These are phyloP conservation scores for Carcharodon carcharias DNA, from an alignment of 2,797 vertebrate genomes.

Conservation along the genomic window DNA sequence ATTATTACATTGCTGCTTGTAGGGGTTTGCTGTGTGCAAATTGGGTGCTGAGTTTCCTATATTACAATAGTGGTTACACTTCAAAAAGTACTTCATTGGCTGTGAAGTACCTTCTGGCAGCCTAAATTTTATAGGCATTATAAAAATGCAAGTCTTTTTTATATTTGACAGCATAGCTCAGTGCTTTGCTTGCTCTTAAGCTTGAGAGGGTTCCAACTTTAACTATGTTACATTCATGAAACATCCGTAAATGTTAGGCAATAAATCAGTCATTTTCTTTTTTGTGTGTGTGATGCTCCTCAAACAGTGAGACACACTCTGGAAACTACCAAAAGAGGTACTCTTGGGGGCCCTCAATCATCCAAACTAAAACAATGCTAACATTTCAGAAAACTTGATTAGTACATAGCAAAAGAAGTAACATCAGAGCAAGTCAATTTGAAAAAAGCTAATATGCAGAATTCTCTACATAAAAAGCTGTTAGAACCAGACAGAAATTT, in stretches of 20 bases:
- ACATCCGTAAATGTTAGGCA: neutral
- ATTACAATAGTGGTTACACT: no score
- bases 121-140: no score
- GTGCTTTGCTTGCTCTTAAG: neutral
- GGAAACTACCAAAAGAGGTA: neutral
- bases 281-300: neutral
- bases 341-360: neutral
- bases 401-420: neutral
- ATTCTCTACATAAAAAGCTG: neutral
- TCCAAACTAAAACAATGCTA: neutral
- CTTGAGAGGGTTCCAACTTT: neutral
- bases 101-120: no score
- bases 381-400: neutral
- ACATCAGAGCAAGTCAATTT: neutral
- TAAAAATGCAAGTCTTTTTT: no score
- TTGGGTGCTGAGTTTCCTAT: no score
- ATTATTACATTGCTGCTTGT: no score
- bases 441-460: neutral
- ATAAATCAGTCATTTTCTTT: neutral
- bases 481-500: neutral
- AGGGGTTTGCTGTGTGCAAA: no score
- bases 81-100: no score
- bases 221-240: neutral
- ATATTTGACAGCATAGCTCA: neutral
- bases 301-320: neutral